Conservation (phyloP, 2,113 vertebrate genomes). For the Sander vitreus region DNA sequence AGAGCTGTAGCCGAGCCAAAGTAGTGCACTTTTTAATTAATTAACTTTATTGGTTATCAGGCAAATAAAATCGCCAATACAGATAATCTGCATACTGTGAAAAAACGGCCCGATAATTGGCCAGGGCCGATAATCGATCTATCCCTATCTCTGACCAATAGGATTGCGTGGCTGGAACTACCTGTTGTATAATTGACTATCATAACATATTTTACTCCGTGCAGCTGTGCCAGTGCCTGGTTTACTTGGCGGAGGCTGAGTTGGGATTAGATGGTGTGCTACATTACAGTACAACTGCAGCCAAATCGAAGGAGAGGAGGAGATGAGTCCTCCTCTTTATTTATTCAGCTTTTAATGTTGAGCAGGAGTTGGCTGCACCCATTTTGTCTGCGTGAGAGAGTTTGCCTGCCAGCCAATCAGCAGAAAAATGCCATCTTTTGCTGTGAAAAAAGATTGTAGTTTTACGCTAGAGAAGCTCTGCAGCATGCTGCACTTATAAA, state of each 20-base stretch:
- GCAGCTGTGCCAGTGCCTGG: slow-evolving; percentile 56
- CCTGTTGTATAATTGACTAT: slow-evolving; percentile 60
- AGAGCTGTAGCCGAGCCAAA: too few relatives aligned
- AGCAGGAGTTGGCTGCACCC: slow-evolving; percentile 57
- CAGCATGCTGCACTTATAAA: slow-evolving; percentile 1
- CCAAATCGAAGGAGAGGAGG: slow-evolving; percentile 42
- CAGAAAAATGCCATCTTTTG: slow-evolving; percentile 39
- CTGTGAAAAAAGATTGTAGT: slow-evolving; percentile 30
- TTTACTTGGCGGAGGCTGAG: slow-evolving; percentile 50
- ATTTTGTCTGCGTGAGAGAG: slow-evolving; percentile 55
- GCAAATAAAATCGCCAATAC: too few relatives aligned
- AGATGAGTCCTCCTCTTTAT: slow-evolving; percentile 59
- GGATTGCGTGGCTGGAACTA: slow-evolving; percentile 26
- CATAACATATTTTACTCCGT: slow-evolving; percentile 29
- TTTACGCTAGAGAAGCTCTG: slow-evolving; percentile 14
- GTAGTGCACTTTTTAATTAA: too few relatives aligned
- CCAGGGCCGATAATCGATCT: too few relatives aligned
- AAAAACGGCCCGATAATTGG: too few relatives aligned
- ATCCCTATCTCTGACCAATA: slow-evolving; percentile 27
- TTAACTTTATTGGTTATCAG: too few relatives aligned
- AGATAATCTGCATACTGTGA: too few relatives aligned
- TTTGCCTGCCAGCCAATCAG: slow-evolving; percentile 56
- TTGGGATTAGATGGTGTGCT: slow-evolving; percentile 45
- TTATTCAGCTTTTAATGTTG: slow-evolving; percentile 71
- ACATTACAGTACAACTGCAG: slow-evolving; percentile 42